phyloP scores from a whole-genome alignment of 2,113 vertebrate genomes.

The Gavialis gangeticus region DNA sequence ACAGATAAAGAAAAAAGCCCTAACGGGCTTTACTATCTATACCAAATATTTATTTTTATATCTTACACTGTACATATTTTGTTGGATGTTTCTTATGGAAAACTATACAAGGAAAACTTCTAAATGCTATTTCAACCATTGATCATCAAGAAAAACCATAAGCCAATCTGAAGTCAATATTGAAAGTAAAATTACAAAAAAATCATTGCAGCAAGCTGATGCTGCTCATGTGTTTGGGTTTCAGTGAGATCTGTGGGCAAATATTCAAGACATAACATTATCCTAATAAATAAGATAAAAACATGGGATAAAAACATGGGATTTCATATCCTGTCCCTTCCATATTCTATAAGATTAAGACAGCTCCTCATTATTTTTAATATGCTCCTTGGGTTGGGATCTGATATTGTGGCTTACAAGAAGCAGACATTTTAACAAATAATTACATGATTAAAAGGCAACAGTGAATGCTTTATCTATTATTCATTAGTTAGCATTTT shows the following conservation, averaged over 20 bases:
- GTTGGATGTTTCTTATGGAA: too few relatives aligned
- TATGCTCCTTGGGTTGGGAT: not conserved
- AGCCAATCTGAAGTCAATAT: too few relatives aligned
- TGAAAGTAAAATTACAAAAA: not conserved
- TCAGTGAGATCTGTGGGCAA: not conserved
- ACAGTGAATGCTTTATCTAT: not conserved
- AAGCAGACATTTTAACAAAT: not conserved
- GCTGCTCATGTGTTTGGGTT: not conserved
- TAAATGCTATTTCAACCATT: too few relatives aligned
- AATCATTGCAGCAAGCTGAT: not conserved
- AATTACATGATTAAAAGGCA: not conserved
- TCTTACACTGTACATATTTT: too few relatives aligned
- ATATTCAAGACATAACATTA: not conserved
- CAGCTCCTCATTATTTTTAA: not conserved
- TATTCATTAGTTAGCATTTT: conserved; percentile 32
- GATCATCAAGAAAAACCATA: too few relatives aligned
- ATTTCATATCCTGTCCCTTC: not conserved
- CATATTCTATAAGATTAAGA: not conserved
- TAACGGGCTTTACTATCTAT: too few relatives aligned
- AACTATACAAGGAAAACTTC: too few relatives aligned
- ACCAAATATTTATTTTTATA: too few relatives aligned
- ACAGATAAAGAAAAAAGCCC: too few relatives aligned
- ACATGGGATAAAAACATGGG: not conserved
- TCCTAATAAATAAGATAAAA: not conserved
- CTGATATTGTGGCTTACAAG: not conserved